Percentiles rank a stretch among this genome's conserved stretches.
These are phyloP conservation scores for Hirtodrosophila cameraria DNA, from an alignment of 2,888 invertebrate species.

Conservation along the genomic window DNA sequence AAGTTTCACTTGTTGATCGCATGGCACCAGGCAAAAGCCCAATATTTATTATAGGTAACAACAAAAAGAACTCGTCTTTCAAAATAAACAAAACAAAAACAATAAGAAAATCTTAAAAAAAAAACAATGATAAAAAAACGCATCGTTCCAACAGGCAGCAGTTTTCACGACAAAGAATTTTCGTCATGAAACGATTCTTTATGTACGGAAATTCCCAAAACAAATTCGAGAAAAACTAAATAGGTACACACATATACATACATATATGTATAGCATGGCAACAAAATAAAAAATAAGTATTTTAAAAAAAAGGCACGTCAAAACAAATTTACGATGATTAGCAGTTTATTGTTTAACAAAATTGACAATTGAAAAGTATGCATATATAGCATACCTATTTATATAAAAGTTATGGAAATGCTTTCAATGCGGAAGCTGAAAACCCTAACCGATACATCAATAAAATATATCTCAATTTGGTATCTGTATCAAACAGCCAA, in stretches of 20 bases:
- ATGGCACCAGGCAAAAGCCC: slow-evolving; percentile 31
- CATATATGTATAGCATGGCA: slow-evolving; percentile 31
- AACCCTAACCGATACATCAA: too few relatives aligned
- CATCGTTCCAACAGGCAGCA: slow-evolving; percentile 22
- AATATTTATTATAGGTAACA: slow-evolving; percentile 39
- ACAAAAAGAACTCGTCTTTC: slow-evolving; percentile 24
- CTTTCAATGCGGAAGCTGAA: neutral
- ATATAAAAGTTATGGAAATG: neutral
- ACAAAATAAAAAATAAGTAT: slow-evolving; percentile 14
- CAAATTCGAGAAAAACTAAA: too few relatives aligned
- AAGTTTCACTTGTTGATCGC: slow-evolving; percentile 34
- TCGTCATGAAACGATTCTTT: slow-evolving; percentile 41
- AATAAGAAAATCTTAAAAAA: slow-evolving; percentile 8
- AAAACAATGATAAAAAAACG: slow-evolving; percentile 10
- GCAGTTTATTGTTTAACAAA: slow-evolving; percentile 4
- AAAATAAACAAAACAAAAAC: slow-evolving; percentile 37
- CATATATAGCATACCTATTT: neutral
- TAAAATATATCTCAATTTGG: too few relatives aligned
- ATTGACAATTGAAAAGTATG: neutral
- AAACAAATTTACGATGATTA: slow-evolving; percentile 14
- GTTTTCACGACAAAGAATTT: slow-evolving; percentile 25
- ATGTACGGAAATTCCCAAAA: slow-evolving; percentile 43
- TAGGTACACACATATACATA: neutral
- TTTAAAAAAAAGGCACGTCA: neutral
- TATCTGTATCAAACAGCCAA: too few relatives aligned